Base-by-base conservation (phyloP, 37 sponge, comb jelly and placozoan genomes). In the Amphimedon queenslandica region DNA sequence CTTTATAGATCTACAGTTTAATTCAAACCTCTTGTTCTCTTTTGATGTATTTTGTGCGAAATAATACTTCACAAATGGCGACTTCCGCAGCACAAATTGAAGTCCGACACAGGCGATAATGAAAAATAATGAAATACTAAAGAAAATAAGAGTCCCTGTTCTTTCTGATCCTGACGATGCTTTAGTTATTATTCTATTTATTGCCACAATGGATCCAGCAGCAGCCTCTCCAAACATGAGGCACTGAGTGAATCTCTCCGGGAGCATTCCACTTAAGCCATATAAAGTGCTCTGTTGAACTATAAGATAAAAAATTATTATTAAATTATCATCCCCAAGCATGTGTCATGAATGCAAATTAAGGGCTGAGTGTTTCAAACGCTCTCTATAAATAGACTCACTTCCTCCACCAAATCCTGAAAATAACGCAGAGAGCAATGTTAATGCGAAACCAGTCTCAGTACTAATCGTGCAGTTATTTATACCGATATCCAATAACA, bases 241-340 rank as follows among this genome's bases (percentile, higher is more conserved):
- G 37, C 81, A 80, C 55, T 90, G 88, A 27, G 85, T 66, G 77
- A 87, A 90, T 71, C 61, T 66, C 31, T 53, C 58, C 0, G 95
- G 91, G 1, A 94, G 75, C 88, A 94, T 90, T 6, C 92, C 90
- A 1, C 92, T 71, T n/a, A 90, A 75, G 3, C 95, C 95, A 78
- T 94, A 94, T 63, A 79, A 90, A 63, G 85, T 90, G 24, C 92
- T 84, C 85, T 94, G 92, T 61, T 94, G 95, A 24, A 88, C 90
- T 79, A 69, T 24, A 39, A 61, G n/a, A n/a, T n/a, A n/a, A n/a
- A n/a, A n/a, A 78, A 57, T 30, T 36, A 28, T 65, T 43, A 63
- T 21, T 24, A n/a, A n/a, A n/a, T n/a, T n/a, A n/a, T n/a, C n/a
- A n/a, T n/a, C n/a, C n/a, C n/a, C n/a, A n/a, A n/a, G n/a, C n/a